Base-by-base conservation (phyloP, 2,113 vertebrate species). In the Stercorarius parasiticus region DNA sequence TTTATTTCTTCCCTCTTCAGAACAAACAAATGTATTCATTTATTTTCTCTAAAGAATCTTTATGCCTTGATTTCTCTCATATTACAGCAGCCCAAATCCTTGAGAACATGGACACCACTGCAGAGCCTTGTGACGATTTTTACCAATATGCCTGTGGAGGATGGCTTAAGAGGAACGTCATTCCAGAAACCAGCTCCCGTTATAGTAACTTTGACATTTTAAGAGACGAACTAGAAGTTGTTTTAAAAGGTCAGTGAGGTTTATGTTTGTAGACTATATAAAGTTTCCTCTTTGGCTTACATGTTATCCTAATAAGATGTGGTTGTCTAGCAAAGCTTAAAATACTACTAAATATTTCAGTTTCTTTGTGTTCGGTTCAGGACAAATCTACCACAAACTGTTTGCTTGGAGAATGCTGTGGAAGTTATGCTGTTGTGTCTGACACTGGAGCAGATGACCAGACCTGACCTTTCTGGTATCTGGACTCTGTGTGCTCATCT, bases 121-220 rank as follows among this genome's bases (percentile, higher is more conserved):
- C 93, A 77, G 90, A 99, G 52, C 99, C 99, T 5, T 99, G 99
- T 66, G 65, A 98, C 13, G 98, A 99, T 97, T 99, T 99, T 86
- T 99, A 99, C 96, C 98, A 99, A 94, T 99, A 98, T 1, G 99
- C 99, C 89, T 99, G 99, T 15, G 99, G 99, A 88, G 99, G 99
- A 38, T 99, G 99, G 99, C 93, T 99, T 58, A 99, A 98, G 96
- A 99, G 98, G 97, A 99, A 99, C 87, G 97, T 99, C 94, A 99
- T 99, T 95, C 99, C 99, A 1, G 99, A 99, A 95, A 99, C 98
- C 97, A 99, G 98, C 96, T 99, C 99, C 53, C 98, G 98, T 96
- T 99, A 99, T 83, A 99, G 99, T 97, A 99, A 99, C 92, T 99
- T 99, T 93, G 99, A 99, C 97, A 99, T 99, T 97, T 97, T 99